Base-by-base conservation (phyloP, 2,113 vertebrate species). In the Ailurus styani region DNA sequence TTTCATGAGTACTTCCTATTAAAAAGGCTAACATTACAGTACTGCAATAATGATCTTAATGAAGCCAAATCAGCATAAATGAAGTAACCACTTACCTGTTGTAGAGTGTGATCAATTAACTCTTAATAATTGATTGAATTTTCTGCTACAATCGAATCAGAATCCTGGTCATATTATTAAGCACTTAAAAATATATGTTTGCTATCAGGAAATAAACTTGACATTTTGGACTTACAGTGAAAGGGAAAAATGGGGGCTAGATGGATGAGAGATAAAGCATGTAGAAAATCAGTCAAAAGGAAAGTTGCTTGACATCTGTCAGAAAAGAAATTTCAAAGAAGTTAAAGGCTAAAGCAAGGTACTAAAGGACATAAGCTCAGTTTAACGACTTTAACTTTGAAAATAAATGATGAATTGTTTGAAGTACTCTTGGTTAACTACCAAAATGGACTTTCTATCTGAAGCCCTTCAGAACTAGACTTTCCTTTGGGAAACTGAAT, bases 241-340 rank as follows among this genome's bases (percentile, higher is more conserved):
- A 98, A 97, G 94, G 45, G 45, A 0, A 93, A 95, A 68, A 52
- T 47, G 57, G 15, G 5, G 83, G 96, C 57, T 86, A 40, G 91
- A 92, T 23, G 93, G 88, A 54, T 84, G 86, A 86, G 82, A 88
- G 75, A 95, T 73, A 96, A 97, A 83, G 40, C 90, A 18, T 10
- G 7, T 15, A 95, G 90, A 82, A 97, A 97, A 96, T 78, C 78
- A n/a, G 79, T 64, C 15, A 95, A 97, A 50, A 34, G 27, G 89
- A 98, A 77, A 57, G 66, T 95, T 96, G 62, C 57, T 62, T 98
- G 88, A 97, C 83, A 97, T 90, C 88, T 95, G 78, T 73, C 93
- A 97, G 21, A 68, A 91, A 66, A 97, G 20, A 96, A 72, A 95
- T 50, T 87, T 91, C 66, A 87, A 93, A 95, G 40, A 87, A 37